Conservation (phyloP, 2,888 invertebrate species). For the Epiblema foenella region DNA sequence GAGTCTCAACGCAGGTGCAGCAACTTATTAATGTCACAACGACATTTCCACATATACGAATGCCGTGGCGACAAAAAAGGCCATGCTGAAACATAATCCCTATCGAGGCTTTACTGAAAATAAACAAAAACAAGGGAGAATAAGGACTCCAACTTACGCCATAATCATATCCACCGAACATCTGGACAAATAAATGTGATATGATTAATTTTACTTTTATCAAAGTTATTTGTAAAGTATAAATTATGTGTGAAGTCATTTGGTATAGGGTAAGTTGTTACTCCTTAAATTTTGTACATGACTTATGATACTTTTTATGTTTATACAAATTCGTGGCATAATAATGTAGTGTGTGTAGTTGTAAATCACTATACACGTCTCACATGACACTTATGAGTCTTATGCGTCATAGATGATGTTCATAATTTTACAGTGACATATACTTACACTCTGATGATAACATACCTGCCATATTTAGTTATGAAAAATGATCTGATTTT, state of each 20-base stretch:
- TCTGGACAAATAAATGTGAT: conserved; percentile 74
- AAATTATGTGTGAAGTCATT: conserved; percentile 3
- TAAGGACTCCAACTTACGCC: conserved; percentile 76
- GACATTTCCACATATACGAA: conserved; percentile 12
- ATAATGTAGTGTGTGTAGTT: background rate
- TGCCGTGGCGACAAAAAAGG: conserved; percentile 18
- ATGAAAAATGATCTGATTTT: too few relatives aligned
- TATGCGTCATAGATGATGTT: too few relatives aligned
- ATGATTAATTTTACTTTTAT: conserved; percentile 49
- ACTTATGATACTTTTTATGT: background rate
- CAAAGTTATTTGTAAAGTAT: background rate
- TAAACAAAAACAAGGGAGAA: conserved; percentile 54
- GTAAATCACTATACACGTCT: background rate
- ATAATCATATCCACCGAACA: conserved; percentile 85
- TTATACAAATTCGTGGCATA: background rate
- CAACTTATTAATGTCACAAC: background rate
- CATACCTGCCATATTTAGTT: too few relatives aligned
- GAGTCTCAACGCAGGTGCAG: background rate
- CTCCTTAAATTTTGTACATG: conserved; percentile 24
- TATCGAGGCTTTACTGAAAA: conserved; percentile 51
- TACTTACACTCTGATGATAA: too few relatives aligned
- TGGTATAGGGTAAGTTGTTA: conserved; percentile 40
- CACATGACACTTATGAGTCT: background rate
- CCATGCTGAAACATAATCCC: conserved; percentile 41
- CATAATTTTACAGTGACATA: too few relatives aligned